Conservation (phyloP, 2,797 vertebrate species). For the Protonibea diacanthus region DNA sequence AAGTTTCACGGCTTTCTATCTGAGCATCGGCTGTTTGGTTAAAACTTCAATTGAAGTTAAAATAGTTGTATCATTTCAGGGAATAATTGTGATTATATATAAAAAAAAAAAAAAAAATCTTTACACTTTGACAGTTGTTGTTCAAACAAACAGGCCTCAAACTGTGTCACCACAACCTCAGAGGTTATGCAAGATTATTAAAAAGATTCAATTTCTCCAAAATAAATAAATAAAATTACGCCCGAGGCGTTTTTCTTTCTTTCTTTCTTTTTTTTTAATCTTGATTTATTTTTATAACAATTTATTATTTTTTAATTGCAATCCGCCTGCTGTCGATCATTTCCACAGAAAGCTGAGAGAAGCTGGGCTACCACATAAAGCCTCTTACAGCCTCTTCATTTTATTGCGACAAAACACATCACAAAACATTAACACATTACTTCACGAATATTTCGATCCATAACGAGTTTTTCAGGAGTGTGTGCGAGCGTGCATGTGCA, state of each 20-base stretch:
- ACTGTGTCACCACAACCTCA: neutral
- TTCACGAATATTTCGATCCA: slow-evolving; percentile 81
- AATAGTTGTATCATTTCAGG: neutral
- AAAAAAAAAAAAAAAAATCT: no score
- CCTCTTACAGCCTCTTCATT: slow-evolving; percentile 62
- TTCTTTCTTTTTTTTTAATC: neutral
- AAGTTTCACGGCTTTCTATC: neutral
- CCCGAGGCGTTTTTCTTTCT: slow-evolving; percentile 27
- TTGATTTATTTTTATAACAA: slow-evolving; percentile 46
- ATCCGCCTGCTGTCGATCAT: slow-evolving; percentile 62
- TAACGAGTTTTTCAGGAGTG: slow-evolving; percentile 67
- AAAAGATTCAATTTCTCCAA: neutral
- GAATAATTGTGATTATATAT: neutral
- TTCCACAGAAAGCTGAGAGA: slow-evolving; percentile 65
- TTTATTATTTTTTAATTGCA: slow-evolving; percentile 39
- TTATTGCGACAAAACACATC: slow-evolving; percentile 77
- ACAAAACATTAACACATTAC: slow-evolving; percentile 80
- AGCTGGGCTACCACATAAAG: slow-evolving; percentile 61
- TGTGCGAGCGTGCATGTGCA: neutral
- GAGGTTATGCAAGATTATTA: slow-evolving; percentile 14
- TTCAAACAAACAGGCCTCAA: neutral
- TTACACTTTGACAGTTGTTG: neutral
- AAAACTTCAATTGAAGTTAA: neutral
- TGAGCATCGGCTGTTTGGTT: no score
- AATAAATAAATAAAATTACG: slow-evolving; percentile 39